phyloP scores from a whole-genome alignment of 2,888 invertebrate species.

The Drosophila birchii region DNA sequence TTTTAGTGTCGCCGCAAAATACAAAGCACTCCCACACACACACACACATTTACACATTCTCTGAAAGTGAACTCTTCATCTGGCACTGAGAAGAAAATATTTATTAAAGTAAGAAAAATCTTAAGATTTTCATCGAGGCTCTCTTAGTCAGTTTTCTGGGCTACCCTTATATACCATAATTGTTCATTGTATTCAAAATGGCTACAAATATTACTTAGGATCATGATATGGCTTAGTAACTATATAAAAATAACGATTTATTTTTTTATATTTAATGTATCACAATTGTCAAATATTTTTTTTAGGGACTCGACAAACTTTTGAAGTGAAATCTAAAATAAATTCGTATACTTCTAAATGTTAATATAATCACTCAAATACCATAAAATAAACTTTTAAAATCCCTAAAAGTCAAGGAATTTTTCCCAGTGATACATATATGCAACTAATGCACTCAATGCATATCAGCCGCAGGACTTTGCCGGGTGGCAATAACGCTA shows the following conservation, averaged over 20 bases:
- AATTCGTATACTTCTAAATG: no score
- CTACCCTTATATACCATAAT: no score
- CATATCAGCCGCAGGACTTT: constrained; percentile 64
- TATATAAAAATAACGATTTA: no score
- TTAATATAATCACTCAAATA: not conserved
- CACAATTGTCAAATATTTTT: no score
- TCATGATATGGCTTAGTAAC: no score
- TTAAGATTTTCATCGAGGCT: not conserved
- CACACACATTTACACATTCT: not conserved
- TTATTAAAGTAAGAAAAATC: not conserved
- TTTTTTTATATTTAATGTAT: no score
- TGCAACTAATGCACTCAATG: constrained; percentile 69
- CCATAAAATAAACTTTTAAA: not conserved
- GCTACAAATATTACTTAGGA: no score
- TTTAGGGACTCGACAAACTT: no score
- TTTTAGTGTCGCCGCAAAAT: constrained; percentile 78
- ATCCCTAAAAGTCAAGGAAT: not conserved
- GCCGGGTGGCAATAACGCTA: constrained; percentile 65
- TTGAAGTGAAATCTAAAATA: no score
- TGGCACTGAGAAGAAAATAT: constrained; percentile 6
- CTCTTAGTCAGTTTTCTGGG: not conserved
- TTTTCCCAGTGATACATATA: constrained; percentile 3
- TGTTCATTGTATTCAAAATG: no score
- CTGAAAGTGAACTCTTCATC: constrained; percentile 2
- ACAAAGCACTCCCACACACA: constrained; percentile 45